These are phyloP conservation scores for Liparis tanakae DNA, from an alignment of 2,797 vertebrate species.

Conservation along the genomic window DNA sequence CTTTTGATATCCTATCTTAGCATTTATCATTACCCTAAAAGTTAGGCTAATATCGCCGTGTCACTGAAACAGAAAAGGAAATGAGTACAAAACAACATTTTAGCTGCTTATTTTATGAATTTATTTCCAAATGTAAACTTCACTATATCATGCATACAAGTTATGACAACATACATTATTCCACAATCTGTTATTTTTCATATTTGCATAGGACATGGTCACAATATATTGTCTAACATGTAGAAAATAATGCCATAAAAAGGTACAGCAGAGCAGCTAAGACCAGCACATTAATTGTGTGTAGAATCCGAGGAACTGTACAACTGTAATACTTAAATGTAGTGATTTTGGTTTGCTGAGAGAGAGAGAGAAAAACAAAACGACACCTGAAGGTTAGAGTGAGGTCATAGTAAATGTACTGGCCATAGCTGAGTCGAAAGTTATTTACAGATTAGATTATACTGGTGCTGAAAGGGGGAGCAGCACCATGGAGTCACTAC, in stretches of 20 bases:
- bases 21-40: background rate
- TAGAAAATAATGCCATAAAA: constrained; percentile 98
- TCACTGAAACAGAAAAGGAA: background rate
- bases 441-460: constrained; percentile 84
- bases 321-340: constrained; percentile 94
- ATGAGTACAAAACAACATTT: constrained; percentile 28
- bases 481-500: constrained; percentile 85
- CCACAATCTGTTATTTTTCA: constrained; percentile 92
- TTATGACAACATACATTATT: constrained; percentile 93
- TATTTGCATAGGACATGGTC: constrained; percentile 96
- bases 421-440: constrained; percentile 84
- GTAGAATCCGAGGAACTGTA: constrained; percentile 86
- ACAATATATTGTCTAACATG: constrained; percentile 98
- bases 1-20: background rate
- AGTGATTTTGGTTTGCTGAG: constrained; percentile 90
- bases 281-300: constrained; percentile 86
- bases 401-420: constrained; percentile 85
- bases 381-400: constrained; percentile 82
- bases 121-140: constrained; percentile 99
- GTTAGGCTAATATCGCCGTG: background rate
- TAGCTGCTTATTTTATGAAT: constrained; percentile 87
- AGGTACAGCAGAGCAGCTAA: constrained; percentile 95
- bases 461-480: constrained; percentile 75
- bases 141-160: constrained; percentile 99
- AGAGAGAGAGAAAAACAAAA: constrained; percentile 53